Conservation (phyloP, 2,797 vertebrate species). For the Avahi laniger region DNA sequence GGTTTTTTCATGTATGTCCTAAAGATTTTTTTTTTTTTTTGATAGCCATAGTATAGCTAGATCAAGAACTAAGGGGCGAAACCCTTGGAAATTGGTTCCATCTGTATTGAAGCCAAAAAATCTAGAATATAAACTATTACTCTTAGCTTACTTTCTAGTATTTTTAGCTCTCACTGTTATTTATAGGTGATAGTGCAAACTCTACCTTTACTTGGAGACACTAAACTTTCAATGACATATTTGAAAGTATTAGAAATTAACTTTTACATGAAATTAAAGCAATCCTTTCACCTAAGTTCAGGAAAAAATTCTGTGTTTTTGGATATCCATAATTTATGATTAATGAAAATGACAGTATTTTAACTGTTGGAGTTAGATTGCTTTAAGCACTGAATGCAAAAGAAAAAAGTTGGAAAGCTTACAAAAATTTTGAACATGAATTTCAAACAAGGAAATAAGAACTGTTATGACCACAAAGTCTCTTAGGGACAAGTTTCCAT, state of each 20-base stretch:
- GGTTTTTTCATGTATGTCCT: not conserved
- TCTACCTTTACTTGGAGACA: not conserved
- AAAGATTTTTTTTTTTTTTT: not conserved
- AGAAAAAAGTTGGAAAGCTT: conserved; percentile 4
- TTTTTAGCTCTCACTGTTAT: not conserved
- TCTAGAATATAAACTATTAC: not conserved
- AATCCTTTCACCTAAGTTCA: not conserved
- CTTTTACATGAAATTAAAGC: conserved; percentile 10
- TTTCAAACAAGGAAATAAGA: conserved; percentile 30
- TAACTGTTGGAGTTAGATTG: conserved; percentile 35
- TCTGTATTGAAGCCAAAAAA: conserved; percentile 56
- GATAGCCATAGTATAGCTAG: not conserved
- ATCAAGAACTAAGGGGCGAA: conserved; percentile 26
- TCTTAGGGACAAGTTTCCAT: not conserved
- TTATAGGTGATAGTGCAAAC: not conserved
- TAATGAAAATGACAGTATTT: conserved; percentile 6
- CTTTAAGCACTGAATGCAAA: conserved; percentile 10
- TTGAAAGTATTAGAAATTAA: conserved; percentile 1
- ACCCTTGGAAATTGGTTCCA: not conserved
- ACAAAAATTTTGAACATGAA: conserved; percentile 21
- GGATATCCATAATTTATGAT: not conserved
- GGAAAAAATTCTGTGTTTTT: not conserved
- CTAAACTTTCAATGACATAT: not conserved
- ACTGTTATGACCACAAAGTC: not conserved
- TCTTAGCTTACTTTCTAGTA: conserved; percentile 38